phyloP scores from a whole-genome alignment of 2,113 vertebrate species.

The Urocitellus parryii region DNA sequence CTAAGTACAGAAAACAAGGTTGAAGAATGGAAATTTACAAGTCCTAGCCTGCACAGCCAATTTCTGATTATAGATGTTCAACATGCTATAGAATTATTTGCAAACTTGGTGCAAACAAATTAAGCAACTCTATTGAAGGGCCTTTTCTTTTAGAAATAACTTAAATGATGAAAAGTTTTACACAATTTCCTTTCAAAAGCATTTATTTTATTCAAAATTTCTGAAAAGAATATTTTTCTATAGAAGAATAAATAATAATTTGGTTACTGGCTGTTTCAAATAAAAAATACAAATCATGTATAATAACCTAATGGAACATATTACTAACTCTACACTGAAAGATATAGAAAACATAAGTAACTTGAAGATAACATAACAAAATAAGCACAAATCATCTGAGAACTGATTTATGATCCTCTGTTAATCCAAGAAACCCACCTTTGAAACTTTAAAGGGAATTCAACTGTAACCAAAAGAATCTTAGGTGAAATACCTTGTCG shows the following conservation, averaged over 20 bases:
- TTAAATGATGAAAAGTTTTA: background rate
- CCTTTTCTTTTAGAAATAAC: conserved; percentile 45
- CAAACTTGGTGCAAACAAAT: background rate
- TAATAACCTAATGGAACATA: background rate
- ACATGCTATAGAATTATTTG: background rate
- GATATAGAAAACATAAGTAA: conserved; percentile 45
- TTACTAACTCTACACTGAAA: conserved; percentile 30
- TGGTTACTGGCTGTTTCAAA: conserved; percentile 46
- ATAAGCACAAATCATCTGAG: conserved; percentile 40
- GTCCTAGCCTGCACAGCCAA: background rate
- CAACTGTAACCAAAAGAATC: conserved; percentile 59
- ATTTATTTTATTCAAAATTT: conserved; percentile 38
- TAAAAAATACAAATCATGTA: conserved; percentile 35
- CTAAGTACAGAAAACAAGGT: background rate
- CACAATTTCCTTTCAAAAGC: conserved; percentile 12
- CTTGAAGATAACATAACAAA: conserved; percentile 4
- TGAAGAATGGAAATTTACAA: background rate
- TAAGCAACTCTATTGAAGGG: conserved; percentile 25
- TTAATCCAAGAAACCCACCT: conserved; percentile 68
- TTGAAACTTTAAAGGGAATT: conserved; percentile 53
- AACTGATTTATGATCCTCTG: background rate
- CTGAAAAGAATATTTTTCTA: conserved; percentile 16
- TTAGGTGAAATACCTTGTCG: conserved; percentile 83
- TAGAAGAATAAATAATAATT: conserved; percentile 14
- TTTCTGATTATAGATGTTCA: background rate